A percentile compares a stretch with the other conserved stretches of the same genome.
These are phyloP conservation scores for Brachypteracias leptosomus DNA, from an alignment of 2,113 vertebrate genomes.

Conservation along the genomic window DNA sequence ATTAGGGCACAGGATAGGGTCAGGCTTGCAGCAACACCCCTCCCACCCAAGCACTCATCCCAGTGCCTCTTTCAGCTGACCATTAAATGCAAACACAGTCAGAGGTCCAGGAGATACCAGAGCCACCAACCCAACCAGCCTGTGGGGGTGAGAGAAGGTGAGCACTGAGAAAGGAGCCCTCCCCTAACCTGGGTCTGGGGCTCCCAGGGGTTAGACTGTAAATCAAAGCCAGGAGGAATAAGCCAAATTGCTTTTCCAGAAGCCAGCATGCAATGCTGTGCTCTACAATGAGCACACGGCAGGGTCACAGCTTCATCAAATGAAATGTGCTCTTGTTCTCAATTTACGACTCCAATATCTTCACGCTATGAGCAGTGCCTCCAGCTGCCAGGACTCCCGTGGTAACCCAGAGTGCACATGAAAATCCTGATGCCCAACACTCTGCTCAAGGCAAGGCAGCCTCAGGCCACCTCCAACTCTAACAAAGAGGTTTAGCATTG, in stretches of 20 bases:
- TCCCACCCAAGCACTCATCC: background rate
- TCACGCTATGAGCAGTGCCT: background rate
- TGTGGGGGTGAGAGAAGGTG: background rate
- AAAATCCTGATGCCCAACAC: background rate
- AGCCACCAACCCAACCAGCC: background rate
- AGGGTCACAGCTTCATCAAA: background rate
- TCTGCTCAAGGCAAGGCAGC: background rate
- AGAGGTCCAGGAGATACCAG: background rate
- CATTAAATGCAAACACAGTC: background rate
- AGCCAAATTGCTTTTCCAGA: background rate
- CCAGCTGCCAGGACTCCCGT: background rate
- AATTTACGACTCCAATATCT: background rate
- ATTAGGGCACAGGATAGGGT: background rate
- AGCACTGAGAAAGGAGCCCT: accelerated
- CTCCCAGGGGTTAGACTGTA: background rate
- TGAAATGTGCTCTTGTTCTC: background rate
- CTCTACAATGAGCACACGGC: background rate
- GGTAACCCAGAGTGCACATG: background rate
- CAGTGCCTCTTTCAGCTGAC: background rate
- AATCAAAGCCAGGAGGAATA: background rate
- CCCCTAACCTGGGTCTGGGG: background rate
- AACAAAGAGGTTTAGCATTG: accelerated
- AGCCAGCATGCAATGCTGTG: accelerated
- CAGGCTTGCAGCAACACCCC: background rate
- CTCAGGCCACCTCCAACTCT: background rate